Percentiles rank a stretch among this genome's conserved stretches.
Evolutionary conservation across 2,113 vertebrate genomes (phyloP).

Genomic region (Oceanites oceanicus): DNA sequence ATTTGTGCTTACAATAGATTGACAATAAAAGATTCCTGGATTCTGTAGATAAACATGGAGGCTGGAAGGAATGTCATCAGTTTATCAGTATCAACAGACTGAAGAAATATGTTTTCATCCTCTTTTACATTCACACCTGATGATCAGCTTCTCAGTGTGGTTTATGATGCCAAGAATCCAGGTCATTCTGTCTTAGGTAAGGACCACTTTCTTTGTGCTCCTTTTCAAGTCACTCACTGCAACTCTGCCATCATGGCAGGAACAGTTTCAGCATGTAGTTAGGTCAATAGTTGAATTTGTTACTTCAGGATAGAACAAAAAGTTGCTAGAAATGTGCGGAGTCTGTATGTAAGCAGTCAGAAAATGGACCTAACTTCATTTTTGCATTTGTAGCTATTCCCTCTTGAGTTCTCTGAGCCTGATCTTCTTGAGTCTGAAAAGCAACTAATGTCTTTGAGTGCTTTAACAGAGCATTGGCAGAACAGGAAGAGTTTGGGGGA

Average conservation of each 20-base stretch:
- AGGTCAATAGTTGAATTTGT: neutral
- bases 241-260: neutral
- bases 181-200: neutral
- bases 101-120: neutral
- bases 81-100: neutral
- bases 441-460: neutral
- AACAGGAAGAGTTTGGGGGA: neutral
- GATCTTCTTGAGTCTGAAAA: neutral
- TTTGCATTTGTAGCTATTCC: neutral
- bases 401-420: neutral
- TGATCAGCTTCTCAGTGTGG: neutral
- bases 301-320: neutral
- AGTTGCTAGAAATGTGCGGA: neutral
- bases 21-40: neutral
- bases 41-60: neutral
- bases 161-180: neutral
- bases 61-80: neutral
- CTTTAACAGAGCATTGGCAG: neutral
- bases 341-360: neutral
- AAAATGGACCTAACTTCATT: neutral
- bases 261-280: neutral
- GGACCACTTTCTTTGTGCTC: neutral
- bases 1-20: neutral
- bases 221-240: neutral
- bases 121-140: neutral